phyloP scores from a whole-genome alignment of 2,797 vertebrate species.

The Gymnopithys bicolor region DNA sequence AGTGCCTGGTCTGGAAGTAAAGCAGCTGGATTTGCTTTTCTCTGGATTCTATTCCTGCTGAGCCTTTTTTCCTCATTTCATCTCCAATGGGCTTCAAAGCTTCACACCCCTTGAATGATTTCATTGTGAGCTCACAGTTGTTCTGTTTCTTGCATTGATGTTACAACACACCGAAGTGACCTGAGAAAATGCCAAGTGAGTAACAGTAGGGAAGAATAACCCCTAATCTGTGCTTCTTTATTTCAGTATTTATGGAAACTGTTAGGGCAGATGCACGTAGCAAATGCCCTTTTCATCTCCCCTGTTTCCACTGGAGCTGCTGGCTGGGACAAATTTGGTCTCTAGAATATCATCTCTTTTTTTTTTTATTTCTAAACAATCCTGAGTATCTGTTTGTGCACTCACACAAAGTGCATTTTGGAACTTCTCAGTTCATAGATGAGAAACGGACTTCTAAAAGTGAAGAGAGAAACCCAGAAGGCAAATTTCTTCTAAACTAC shows the following conservation, averaged over 20 bases:
- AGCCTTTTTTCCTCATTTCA: neutral
- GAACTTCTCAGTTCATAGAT: neutral
- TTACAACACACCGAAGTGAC: conserved; percentile 12
- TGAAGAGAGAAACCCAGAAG: neutral
- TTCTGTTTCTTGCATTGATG: neutral
- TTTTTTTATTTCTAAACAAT: neutral
- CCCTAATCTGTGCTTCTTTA: neutral
- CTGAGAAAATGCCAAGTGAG: conserved; percentile 2
- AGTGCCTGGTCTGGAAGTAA: neutral
- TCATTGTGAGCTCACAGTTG: neutral
- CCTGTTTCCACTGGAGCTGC: neutral
- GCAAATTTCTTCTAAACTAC: neutral
- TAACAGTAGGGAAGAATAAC: conserved; percentile 12
- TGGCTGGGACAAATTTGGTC: neutral
- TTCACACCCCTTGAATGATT: neutral
- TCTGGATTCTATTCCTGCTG: neutral
- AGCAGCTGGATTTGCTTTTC: neutral
- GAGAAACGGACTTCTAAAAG: neutral
- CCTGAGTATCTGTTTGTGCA: neutral
- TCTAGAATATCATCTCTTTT: neutral
- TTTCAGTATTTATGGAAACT: conserved; percentile 30
- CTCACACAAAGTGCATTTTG: neutral
- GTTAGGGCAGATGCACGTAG: neutral
- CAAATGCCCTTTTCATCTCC: conserved; percentile 15
- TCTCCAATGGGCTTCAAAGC: neutral